Conservation (phyloP, 2,113 vertebrate genomes). For the Forbesichthys papilliferus region DNA sequence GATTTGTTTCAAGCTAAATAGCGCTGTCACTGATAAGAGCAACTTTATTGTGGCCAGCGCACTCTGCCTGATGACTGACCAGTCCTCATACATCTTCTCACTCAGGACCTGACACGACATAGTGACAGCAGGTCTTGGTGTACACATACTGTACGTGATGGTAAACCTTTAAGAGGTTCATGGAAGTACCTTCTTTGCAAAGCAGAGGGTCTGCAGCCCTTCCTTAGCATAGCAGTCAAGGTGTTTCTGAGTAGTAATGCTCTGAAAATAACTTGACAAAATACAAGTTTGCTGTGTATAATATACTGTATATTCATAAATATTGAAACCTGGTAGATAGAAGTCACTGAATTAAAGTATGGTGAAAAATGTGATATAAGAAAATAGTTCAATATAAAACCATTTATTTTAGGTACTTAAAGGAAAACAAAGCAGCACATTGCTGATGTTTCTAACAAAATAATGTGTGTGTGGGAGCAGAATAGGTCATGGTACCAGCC, state of each 20-base stretch:
- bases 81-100: conserved; percentile 80
- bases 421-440: no score
- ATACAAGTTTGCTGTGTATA: not conserved
- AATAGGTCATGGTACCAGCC: no score
- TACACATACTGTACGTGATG: not conserved
- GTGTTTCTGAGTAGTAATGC: conserved; percentile 84
- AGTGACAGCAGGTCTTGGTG: not conserved
- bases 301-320: not conserved
- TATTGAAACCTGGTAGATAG: no score
- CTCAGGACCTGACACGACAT: conserved; percentile 79
- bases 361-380: not conserved
- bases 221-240: conserved; percentile 86
- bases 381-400: not conserved
- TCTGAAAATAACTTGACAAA: conserved; percentile 52
- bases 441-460: no score
- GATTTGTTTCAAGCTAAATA: conserved; percentile 63
- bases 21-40: conserved; percentile 58
- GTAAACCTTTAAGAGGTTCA: not conserved
- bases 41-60: conserved; percentile 78
- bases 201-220: conserved; percentile 89
- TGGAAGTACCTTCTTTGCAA: conserved; percentile 86
- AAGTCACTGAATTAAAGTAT: not conserved
- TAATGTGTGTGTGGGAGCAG: no score
- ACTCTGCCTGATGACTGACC: conserved; percentile 82
- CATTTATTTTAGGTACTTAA: no score